A percentile compares a stretch with the other conserved stretches of the same genome.
These are phyloP conservation scores for Xenopus tropicalis DNA, from an alignment of 2,113 vertebrate genomes.

Conservation along the genomic window DNA sequence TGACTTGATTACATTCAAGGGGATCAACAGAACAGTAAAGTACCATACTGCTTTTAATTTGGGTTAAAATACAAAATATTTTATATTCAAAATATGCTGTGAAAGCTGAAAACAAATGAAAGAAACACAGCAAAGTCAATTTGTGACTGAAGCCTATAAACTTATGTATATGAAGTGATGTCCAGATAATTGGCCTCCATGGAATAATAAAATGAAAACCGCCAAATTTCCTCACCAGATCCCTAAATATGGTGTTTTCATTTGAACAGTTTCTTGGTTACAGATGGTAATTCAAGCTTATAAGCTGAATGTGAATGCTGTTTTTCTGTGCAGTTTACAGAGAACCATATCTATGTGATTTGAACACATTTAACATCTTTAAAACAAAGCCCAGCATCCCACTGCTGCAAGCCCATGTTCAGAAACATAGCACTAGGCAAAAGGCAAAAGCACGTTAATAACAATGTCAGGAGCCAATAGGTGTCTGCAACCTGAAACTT, in stretches of 20 bases:
- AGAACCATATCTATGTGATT: conserved; percentile 43
- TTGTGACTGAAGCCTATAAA: too few relatives aligned
- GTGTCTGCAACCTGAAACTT: conserved; percentile 20
- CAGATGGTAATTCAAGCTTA: conserved; percentile 75
- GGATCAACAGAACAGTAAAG: too few relatives aligned
- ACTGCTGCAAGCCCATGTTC: conserved; percentile 26
- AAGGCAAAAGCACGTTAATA: conserved; percentile 47
- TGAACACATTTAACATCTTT: conserved; percentile 31
- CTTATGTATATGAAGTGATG: conserved; percentile 60
- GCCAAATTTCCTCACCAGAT: conserved; percentile 56
- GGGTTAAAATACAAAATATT: too few relatives aligned
- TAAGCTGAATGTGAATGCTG: conserved; percentile 68
- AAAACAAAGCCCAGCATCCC: conserved; percentile 43
- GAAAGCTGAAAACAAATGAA: too few relatives aligned
- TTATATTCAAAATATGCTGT: too few relatives aligned
- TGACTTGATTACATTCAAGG: too few relatives aligned
- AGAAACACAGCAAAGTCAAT: too few relatives aligned
- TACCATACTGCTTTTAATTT: too few relatives aligned
- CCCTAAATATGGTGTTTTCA: conserved; percentile 75
- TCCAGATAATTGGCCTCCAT: conserved; percentile 73
- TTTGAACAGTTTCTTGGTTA: conserved; percentile 77
- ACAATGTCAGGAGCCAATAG: conserved; percentile 43
- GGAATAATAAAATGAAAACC: conserved; percentile 68
- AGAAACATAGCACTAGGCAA: conserved; percentile 35
- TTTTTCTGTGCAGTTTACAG: conserved; percentile 52